Percentiles rank a stretch among this genome's conserved stretches.
These are phyloP conservation scores for Macrosoma leucophasiata DNA, from an alignment of 2,888 invertebrate genomes.

Conservation along the genomic window DNA sequence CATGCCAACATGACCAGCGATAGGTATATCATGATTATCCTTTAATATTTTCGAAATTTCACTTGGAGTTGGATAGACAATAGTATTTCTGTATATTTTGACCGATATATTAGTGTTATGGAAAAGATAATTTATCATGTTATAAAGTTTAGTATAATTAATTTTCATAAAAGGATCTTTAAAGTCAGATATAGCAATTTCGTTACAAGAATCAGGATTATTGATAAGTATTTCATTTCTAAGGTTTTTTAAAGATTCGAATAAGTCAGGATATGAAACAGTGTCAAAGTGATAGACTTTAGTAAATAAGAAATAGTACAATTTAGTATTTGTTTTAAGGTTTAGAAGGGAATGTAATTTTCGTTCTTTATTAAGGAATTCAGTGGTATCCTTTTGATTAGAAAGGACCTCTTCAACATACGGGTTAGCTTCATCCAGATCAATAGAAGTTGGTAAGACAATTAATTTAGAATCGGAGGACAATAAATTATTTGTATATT, in stretches of 20 bases:
- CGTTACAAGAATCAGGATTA: background rate
- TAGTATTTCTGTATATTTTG: slow-evolving; percentile 22
- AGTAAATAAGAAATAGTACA: slow-evolving; percentile 13
- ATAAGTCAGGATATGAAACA: slow-evolving; percentile 2
- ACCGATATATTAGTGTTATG: slow-evolving; percentile 24
- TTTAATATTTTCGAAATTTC: slow-evolving; percentile 22
- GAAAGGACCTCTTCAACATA: slow-evolving; percentile 1
- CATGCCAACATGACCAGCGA: slow-evolving; percentile 25
- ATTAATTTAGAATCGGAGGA: slow-evolving; percentile 4
- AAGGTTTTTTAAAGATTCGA: slow-evolving; percentile 1
- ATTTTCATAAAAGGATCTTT: slow-evolving; percentile 18
- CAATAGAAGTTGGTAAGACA: slow-evolving; percentile 8
- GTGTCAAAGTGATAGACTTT: slow-evolving; percentile 16
- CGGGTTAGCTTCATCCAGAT: slow-evolving; percentile 8
- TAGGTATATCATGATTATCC: slow-evolving; percentile 27
- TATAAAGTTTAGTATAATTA: slow-evolving; percentile 21
- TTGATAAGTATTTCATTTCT: background rate
- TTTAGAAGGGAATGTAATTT: slow-evolving; percentile 1
- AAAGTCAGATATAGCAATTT: slow-evolving; percentile 9
- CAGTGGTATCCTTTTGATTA: background rate
- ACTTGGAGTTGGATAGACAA: slow-evolving; percentile 21
- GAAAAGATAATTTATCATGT: slow-evolving; percentile 19
- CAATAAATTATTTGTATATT: slow-evolving; percentile 5
- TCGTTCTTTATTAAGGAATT: slow-evolving; percentile 7
- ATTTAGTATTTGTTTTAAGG: slow-evolving; percentile 5